These are phyloP conservation scores for Lophura swinhoii DNA, from an alignment of 2,797 vertebrate species.

Conservation along the genomic window DNA sequence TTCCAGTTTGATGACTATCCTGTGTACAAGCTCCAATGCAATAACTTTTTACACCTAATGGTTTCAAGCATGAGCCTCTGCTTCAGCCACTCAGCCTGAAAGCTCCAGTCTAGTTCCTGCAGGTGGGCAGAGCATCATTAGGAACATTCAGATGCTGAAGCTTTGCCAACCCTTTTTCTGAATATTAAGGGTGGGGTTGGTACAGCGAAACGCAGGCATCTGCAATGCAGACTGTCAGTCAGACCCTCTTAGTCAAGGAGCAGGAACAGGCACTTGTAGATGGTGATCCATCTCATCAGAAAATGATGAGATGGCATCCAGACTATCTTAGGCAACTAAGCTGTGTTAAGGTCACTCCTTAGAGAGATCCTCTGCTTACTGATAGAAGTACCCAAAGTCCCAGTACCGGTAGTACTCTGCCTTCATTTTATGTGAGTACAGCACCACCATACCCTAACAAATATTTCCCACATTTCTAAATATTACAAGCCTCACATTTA, in stretches of 20 bases:
- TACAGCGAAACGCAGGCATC: neutral
- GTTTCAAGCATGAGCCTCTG: too few species aligned
- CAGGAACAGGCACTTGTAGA: neutral
- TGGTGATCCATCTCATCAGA: neutral
- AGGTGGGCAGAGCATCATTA: neutral
- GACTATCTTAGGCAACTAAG: neutral
- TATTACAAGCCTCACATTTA: neutral
- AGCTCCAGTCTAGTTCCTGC: neutral
- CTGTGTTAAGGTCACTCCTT: too few species aligned
- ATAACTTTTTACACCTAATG: neutral
- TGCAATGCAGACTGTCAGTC: neutral
- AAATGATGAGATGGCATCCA: neutral
- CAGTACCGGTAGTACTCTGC: neutral
- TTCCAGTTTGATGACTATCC: neutral
- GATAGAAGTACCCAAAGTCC: too few species aligned
- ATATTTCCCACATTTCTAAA: neutral
- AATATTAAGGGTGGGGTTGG: neutral
- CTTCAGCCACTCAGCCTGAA: neutral
- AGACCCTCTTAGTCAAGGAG: neutral
- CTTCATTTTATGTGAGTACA: neutral
- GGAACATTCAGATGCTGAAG: neutral
- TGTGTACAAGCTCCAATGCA: neutral
- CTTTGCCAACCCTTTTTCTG: neutral
- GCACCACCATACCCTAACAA: neutral
- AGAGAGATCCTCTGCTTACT: neutral